phyloP scores from a whole-genome alignment of 2,888 invertebrate species.

The Ametastegia equiseti region DNA sequence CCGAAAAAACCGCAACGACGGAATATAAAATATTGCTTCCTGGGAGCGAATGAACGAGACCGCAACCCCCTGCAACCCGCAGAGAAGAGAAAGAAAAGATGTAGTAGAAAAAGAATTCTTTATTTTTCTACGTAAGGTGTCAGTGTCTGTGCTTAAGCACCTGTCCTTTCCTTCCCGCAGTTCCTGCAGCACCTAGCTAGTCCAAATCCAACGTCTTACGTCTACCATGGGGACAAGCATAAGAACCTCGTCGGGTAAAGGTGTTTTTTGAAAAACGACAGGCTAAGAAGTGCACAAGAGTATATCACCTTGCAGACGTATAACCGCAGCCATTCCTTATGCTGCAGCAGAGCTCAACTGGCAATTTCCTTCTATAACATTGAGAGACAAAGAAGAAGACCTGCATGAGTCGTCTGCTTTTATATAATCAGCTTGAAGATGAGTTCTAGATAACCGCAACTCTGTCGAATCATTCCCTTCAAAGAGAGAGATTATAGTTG shows the following conservation, averaged over 20 bases:
- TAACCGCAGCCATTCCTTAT: background rate
- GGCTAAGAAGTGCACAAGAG: slow-evolving; percentile 24
- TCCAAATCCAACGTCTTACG: background rate
- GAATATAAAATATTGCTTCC: slow-evolving; percentile 41
- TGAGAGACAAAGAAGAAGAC: background rate
- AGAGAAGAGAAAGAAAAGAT: background rate
- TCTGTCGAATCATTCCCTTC: too few relatives aligned
- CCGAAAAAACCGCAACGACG: background rate
- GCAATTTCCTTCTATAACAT: background rate
- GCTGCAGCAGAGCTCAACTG: background rate
- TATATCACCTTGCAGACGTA: background rate
- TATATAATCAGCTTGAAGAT: too few relatives aligned
- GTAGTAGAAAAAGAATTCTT: slow-evolving; percentile 32
- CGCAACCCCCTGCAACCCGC: too few relatives aligned
- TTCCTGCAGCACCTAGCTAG: background rate
- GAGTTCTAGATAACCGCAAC: too few relatives aligned
- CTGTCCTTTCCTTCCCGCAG: slow-evolving; percentile 13
- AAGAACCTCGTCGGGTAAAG: slow-evolving; percentile 30
- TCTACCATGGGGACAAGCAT: background rate
- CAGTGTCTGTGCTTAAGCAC: slow-evolving; percentile 29
- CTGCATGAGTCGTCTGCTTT: too few relatives aligned
- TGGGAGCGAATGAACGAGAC: slow-evolving; percentile 18
- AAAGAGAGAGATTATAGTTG: too few relatives aligned
- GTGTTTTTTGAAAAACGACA: slow-evolving; percentile 35
- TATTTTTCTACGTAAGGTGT: slow-evolving; percentile 37